A percentile compares a stretch with the other conserved stretches of the same genome.
phyloP scores from a whole-genome alignment of 30 jellyfish, hydroid and myxozoan genomes.

The Mastigias papua region DNA sequence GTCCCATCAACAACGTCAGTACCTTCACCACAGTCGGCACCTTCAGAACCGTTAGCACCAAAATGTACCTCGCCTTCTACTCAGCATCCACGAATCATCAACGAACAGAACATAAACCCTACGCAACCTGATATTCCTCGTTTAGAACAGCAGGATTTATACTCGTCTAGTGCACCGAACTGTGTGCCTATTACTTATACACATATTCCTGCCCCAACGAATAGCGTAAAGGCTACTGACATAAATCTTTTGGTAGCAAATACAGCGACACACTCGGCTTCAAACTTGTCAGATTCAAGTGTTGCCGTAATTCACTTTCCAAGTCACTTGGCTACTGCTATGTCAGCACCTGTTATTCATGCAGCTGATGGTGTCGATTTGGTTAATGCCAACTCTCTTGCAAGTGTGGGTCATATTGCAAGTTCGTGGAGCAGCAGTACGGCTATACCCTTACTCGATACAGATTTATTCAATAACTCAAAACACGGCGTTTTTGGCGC shows the following conservation, averaged over 20 bases:
- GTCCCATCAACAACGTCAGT: no score
- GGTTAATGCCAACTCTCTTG: constrained; percentile 16
- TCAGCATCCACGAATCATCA: no score
- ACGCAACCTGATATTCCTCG: background rate
- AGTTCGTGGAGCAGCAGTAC: constrained; percentile 39
- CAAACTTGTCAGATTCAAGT: constrained; percentile 26
- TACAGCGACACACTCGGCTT: constrained; percentile 5
- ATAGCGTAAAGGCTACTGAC: constrained; percentile 1
- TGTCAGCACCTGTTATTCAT: constrained; percentile 23
- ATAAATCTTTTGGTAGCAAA: background rate
- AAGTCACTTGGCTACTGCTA: constrained; percentile 40
- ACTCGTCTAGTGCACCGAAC: background rate
- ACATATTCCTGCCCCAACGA: background rate
- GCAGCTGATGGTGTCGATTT: constrained; percentile 10
- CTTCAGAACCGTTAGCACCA: background rate
- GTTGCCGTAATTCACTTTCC: constrained; percentile 47
- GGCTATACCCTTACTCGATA: constrained; percentile 35
- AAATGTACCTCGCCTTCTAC: background rate
- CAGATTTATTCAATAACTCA: constrained; percentile 35
- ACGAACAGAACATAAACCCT: background rate
- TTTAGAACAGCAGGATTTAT: background rate
- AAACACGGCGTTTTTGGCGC: constrained; percentile 36
- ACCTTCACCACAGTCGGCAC: no score
- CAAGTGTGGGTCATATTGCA: constrained; percentile 1
- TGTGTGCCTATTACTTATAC: background rate